phyloP scores from a whole-genome alignment of 2,888 invertebrate genomes.

The Notodonta dromedarius region DNA sequence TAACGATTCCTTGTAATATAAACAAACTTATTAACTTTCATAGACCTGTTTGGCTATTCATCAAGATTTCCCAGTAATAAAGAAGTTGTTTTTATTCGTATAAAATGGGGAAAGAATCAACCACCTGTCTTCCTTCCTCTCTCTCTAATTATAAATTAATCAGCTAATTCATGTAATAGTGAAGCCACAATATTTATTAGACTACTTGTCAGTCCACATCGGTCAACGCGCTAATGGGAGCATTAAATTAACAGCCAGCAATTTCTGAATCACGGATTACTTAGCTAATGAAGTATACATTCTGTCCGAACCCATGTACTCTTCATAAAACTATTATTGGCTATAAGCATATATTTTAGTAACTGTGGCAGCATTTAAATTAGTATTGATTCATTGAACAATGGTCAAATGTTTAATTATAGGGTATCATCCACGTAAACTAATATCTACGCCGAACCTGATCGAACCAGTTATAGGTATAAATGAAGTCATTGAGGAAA shows the following conservation, averaged over 20 bases:
- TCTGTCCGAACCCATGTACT: constrained; percentile 7
- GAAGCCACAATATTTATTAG: not conserved
- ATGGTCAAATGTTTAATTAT: no score
- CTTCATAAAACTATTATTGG: constrained; percentile 36
- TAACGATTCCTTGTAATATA: constrained; percentile 15
- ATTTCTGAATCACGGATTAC: constrained; percentile 15
- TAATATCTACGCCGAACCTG: not conserved
- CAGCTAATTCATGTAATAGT: not conserved
- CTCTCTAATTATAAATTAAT: not conserved
- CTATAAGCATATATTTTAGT: constrained; percentile 1
- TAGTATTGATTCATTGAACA: not conserved
- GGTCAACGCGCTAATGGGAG: not conserved
- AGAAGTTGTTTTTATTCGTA: not conserved
- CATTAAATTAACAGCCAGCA: constrained; percentile 3
- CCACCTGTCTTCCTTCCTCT: not conserved
- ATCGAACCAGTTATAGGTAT: not conserved
- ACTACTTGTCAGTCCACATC: not conserved
- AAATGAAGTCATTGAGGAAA: not conserved
- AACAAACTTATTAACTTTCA: not conserved
- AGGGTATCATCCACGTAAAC: no score
- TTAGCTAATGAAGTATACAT: constrained; percentile 27
- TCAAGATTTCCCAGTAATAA: not conserved
- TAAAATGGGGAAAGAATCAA: not conserved
- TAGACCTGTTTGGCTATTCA: not conserved
- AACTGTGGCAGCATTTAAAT: constrained; percentile 1